Evolutionary conservation across 2,797 vertebrate species (phyloP).

Genomic region (Hephaestus fuliginosus): DNA sequence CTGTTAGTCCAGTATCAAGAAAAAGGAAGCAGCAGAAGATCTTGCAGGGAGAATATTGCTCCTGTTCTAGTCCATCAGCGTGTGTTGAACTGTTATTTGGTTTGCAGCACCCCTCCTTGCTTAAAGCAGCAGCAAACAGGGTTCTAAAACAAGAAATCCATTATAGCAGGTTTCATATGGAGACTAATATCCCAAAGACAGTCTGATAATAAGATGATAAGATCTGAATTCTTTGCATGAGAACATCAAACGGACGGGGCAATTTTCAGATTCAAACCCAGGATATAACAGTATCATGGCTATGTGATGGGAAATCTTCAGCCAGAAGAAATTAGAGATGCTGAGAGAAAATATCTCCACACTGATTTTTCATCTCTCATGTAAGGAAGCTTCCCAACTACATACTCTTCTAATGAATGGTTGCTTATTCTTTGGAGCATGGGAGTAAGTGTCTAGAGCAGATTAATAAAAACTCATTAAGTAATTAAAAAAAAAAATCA

Average conservation of each 20-base stretch:
- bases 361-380: conserved; percentile 41
- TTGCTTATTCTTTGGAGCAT: conserved; percentile 16
- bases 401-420: conserved; percentile 16
- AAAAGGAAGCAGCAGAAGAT: conserved; percentile 25
- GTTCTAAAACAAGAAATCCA: background rate
- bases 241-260: background rate
- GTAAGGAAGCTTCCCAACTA: background rate
- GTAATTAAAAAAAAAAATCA: conserved; percentile 36
- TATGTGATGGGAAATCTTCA: conserved; percentile 9
- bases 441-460: conserved; percentile 36
- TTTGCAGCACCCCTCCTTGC: background rate
- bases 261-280: conserved; percentile 13
- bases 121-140: background rate
- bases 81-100: background rate
- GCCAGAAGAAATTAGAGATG: background rate
- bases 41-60: background rate
- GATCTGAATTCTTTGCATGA: background rate
- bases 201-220: conserved; percentile 17
- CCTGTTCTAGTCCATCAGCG: background rate
- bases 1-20: conserved; percentile 17
- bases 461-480: conserved; percentile 56
- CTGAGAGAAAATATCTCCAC: conserved; percentile 14
- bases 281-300: conserved; percentile 2
- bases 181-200: background rate
- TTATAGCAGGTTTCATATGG: background rate